Percentiles rank a stretch among this genome's conserved stretches.
Conservation (phyloP, 2,113 vertebrate species). For the Chiloscyllium plagiosum region DNA sequence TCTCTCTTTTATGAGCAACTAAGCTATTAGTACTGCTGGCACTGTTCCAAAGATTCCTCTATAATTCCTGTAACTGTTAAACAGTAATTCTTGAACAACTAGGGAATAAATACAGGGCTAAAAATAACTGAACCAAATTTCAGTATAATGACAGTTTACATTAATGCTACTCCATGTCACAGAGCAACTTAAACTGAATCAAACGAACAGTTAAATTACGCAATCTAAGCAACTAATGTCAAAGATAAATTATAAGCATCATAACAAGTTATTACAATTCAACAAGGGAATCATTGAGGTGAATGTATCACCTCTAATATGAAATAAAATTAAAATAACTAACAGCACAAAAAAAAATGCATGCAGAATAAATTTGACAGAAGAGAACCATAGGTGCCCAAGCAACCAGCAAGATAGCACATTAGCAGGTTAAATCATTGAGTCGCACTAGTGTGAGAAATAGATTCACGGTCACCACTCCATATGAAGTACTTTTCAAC, state of each 20-base stretch:
- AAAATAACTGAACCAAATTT: background rate
- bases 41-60: background rate
- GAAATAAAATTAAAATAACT: background rate
- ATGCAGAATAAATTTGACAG: background rate
- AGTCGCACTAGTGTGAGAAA: background rate
- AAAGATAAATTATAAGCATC: constrained; percentile 8
- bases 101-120: background rate
- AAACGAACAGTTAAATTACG: background rate
- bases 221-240: background rate
- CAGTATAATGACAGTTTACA: background rate
- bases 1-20: background rate
- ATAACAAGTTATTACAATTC: background rate
- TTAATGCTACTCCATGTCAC: background rate
- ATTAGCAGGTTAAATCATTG: background rate
- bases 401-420: background rate
- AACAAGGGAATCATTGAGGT: background rate
- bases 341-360: background rate
- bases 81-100: background rate
- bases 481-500: background rate
- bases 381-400: background rate
- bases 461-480: background rate
- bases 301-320: background rate
- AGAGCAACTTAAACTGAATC: background rate
- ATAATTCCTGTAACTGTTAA: background rate
- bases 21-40: background rate